Evolutionary conservation across 2,888 invertebrate species (phyloP).

Genomic region (Dascillus cervinus): DNA sequence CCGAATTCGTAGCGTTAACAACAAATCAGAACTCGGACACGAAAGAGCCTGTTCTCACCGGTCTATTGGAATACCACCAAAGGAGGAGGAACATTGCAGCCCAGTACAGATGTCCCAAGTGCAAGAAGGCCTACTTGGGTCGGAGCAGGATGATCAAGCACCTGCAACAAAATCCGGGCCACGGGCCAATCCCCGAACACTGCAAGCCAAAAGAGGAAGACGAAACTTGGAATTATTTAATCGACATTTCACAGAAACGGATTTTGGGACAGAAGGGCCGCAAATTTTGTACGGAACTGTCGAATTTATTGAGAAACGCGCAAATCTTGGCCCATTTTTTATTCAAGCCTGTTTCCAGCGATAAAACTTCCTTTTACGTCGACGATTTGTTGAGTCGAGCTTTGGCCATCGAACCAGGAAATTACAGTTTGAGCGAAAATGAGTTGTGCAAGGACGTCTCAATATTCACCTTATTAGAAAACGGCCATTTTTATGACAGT

Average conservation of each 20-base stretch:
- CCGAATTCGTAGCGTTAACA: conserved; percentile 27
- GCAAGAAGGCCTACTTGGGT: conserved; percentile 57
- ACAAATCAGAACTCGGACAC: conserved; percentile 19
- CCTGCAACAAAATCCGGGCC: conserved; percentile 54
- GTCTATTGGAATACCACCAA: conserved; percentile 17
- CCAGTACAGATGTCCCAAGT: conserved; percentile 54
- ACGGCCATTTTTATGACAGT: too few species aligned
- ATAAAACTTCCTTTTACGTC: conserved; percentile 28
- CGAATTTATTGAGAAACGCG: conserved; percentile 33
- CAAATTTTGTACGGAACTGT: conserved; percentile 36
- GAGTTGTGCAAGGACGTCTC: conserved; percentile 34
- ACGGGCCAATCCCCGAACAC: conserved; percentile 41
- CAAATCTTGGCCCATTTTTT: conserved; percentile 32
- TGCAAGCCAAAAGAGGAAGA: conserved; percentile 24
- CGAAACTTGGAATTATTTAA: conserved; percentile 36
- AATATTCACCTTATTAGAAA: conserved; percentile 20
- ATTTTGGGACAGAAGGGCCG: conserved; percentile 27
- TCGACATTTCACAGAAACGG: conserved; percentile 32
- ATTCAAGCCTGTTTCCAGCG: conserved; percentile 23
- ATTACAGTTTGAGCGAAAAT: conserved; percentile 34
- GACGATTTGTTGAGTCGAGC: conserved; percentile 32
- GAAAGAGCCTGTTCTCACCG: conserved; percentile 9
- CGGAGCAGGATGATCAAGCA: conserved; percentile 53
- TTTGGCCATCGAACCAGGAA: conserved; percentile 33
- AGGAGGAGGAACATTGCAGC: too few species aligned